phyloP scores from a whole-genome alignment of 2,888 invertebrate species.

The Diaprepes abbreviatus region DNA sequence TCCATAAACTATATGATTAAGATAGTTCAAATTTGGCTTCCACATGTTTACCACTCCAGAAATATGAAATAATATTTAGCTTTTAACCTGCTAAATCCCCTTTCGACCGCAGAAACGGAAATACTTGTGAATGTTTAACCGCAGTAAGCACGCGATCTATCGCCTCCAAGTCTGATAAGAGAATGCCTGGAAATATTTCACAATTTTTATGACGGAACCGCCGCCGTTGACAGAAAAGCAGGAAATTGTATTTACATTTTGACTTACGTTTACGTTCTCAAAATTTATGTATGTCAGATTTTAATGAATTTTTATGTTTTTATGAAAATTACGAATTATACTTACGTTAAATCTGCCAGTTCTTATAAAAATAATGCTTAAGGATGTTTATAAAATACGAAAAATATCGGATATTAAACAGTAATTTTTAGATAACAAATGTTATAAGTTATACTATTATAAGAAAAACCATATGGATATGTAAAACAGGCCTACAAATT shows the following conservation, averaged over 20 bases:
- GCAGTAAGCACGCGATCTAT: slow-evolving; percentile 35
- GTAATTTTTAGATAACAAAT: no score
- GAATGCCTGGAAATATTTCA: slow-evolving; percentile 30
- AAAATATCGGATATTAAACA: no score
- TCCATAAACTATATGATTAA: not conserved
- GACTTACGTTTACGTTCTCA: slow-evolving; percentile 10
- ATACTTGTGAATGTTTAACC: slow-evolving; percentile 39
- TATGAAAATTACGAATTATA: not conserved
- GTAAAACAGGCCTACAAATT: no score
- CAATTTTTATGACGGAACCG: slow-evolving; percentile 30
- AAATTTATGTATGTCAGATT: slow-evolving; percentile 18
- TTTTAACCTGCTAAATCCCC: slow-evolving; percentile 17
- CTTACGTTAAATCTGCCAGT: no score
- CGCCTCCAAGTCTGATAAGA: slow-evolving; percentile 34
- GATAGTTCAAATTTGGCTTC: not conserved
- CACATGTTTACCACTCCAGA: slow-evolving; percentile 14
- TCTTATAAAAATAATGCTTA: no score
- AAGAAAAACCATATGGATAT: no score
- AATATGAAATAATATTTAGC: slow-evolving; percentile 32
- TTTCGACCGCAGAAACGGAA: slow-evolving; percentile 32
- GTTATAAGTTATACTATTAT: no score
- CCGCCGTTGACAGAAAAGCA: slow-evolving; percentile 28
- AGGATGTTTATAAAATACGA: no score
- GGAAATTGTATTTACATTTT: slow-evolving; percentile 33
- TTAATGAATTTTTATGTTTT: slow-evolving; percentile 20